Base-by-base conservation (phyloP, 2,113 vertebrate species). In the Acrocephalus kingi region DNA sequence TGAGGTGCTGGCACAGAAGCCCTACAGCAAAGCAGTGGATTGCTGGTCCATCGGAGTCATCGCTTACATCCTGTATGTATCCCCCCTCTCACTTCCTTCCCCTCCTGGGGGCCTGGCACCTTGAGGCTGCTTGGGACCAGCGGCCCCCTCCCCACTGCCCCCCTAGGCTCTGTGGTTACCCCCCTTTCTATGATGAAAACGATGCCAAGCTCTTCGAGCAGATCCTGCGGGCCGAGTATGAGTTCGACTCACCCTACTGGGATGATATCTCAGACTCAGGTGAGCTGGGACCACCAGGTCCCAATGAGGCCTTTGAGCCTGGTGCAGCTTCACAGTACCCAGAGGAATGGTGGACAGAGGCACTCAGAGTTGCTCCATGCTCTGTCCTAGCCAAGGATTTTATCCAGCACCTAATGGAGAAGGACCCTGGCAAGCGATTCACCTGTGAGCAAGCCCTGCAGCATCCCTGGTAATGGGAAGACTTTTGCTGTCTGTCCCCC, bases 41-140 rank as follows among this genome's bases (percentile, higher is more conserved):
- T 99, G 99, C 98, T 99, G 99, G 99, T 99, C 99, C 55, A 99
- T 99, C 2, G 99, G 99, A 15, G 99, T 99, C 97, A 99, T 99
- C 5, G 98, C 99, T 15, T 99, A 99, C 84, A 99, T 99, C 92
- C 98, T 99, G 99, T 99, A 94, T 93, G 99, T 98, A 78, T 25
- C 2, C 13, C 24, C 19, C 9, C 4, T 25, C 28, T 23, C 2
- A 2, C 8, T 17, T 25, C 7, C 3, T 13, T 31, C 19, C 43
- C 54, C 13, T 59, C 31, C 6, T 10, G 7, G 33, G 30, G 23
- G 17, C 16, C n/a, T 9, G 4, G 11, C 31, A 16, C 7, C 15
- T 30, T 1, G 1, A 7, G 15, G 8, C 64, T 22, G 15, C 62
- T 33, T 7, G 1, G 28, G 17, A 43, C 33, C 20, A 87, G 67